A percentile compares a stretch with the other conserved stretches of the same genome.
Conservation (phyloP, 2,113 vertebrate genomes). For the Puffinus mauretanicus region DNA sequence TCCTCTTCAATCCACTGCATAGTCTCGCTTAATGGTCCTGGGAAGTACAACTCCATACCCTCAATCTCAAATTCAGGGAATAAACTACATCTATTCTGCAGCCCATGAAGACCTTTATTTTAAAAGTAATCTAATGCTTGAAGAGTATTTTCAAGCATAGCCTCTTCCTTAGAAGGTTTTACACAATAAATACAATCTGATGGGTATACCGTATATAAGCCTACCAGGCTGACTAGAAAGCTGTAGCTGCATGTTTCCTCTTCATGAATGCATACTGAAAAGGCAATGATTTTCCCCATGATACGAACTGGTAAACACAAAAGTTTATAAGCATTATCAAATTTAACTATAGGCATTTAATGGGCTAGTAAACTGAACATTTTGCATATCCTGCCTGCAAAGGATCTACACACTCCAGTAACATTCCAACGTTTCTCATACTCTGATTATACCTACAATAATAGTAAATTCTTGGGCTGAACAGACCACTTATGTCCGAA, state of each 20-base stretch:
- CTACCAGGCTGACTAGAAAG: neutral
- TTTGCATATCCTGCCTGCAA: neutral
- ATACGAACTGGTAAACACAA: neutral
- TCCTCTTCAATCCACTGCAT: neutral
- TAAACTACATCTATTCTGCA: neutral
- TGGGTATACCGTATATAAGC: neutral
- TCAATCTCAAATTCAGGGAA: neutral
- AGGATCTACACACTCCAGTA: neutral
- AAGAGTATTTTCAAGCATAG: neutral
- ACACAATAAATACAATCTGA: neutral
- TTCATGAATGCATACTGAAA: neutral
- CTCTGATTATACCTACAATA: neutral
- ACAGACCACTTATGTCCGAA: neutral
- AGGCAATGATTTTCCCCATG: neutral
- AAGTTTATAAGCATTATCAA: neutral
- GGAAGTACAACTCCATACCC: neutral
- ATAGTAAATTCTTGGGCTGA: neutral
- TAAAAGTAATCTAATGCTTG: neutral
- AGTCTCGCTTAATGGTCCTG: neutral
- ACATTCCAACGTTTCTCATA: neutral
- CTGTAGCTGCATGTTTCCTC: neutral
- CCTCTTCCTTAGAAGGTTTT: neutral
- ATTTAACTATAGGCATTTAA: neutral
- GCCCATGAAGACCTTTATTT: neutral
- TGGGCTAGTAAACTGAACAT: neutral